Percentiles rank a stretch among this genome's conserved stretches.
Evolutionary conservation across 2,888 invertebrate genomes (phyloP).

Genomic region (Sphinx pinastri): DNA sequence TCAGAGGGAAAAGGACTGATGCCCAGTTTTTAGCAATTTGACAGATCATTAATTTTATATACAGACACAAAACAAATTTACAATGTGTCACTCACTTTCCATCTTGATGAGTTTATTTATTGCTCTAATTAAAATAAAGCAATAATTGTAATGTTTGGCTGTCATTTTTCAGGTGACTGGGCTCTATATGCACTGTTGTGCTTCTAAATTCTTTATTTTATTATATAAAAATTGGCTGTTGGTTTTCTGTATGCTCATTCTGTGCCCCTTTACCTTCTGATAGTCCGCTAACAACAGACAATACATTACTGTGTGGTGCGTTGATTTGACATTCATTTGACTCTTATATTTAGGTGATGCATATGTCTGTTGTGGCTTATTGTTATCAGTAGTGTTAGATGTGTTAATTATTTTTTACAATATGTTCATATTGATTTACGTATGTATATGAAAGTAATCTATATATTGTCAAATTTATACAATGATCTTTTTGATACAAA

Average conservation of each 20-base stretch:
- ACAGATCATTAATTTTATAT: conserved; percentile 37
- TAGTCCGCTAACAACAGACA: conserved; percentile 42
- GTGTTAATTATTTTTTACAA: background rate
- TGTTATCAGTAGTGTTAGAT: background rate
- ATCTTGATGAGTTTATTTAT: no score
- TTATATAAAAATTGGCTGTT: conserved; percentile 64
- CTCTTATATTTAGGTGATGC: conserved; percentile 24
- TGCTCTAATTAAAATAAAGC: no score
- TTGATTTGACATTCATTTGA: background rate
- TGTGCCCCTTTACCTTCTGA: conserved; percentile 77
- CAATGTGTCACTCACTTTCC: no score
- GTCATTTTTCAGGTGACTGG: conserved; percentile 49
- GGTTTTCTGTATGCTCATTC: conserved; percentile 80
- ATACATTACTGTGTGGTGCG: conserved; percentile 28
- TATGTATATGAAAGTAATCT: background rate
- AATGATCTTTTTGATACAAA: no score
- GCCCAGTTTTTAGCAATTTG: conserved; percentile 54
- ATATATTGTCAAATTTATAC: background rate
- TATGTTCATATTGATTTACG: background rate
- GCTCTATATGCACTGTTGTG: background rate
- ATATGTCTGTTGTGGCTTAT: conserved; percentile 1
- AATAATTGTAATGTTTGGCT: conserved; percentile 29
- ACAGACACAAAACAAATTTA: no score
- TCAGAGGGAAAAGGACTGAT: conserved; percentile 74
- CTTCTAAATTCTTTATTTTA: conserved; percentile 9